phyloP scores from a whole-genome alignment of 2,113 vertebrate genomes.

The Chroicocephalus ridibundus region DNA sequence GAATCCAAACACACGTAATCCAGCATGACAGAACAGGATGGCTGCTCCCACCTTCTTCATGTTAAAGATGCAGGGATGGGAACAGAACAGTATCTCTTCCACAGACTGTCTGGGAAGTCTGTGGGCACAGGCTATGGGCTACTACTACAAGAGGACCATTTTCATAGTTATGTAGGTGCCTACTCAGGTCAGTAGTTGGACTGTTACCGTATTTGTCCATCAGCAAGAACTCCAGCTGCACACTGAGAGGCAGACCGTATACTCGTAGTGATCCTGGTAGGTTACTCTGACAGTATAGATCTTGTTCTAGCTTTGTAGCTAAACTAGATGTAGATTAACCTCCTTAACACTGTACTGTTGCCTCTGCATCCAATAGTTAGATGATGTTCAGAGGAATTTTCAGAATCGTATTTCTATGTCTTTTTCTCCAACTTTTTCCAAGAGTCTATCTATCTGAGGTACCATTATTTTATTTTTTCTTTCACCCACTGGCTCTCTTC shows the following conservation, averaged over 20 bases:
- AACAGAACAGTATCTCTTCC: neutral
- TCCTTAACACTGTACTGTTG: neutral
- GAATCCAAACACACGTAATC: neutral
- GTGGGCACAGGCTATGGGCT: neutral
- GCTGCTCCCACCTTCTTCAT: accelerated
- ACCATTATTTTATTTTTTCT: neutral
- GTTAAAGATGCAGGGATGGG: neutral
- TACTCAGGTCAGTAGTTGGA: neutral
- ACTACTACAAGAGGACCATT: neutral
- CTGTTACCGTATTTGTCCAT: neutral
- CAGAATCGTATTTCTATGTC: neutral
- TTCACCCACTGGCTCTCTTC: neutral
- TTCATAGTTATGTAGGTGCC: neutral
- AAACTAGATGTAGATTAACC: neutral
- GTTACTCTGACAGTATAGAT: neutral
- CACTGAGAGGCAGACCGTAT: neutral
- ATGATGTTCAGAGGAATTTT: neutral
- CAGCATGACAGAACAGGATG: neutral
- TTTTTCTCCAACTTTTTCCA: neutral
- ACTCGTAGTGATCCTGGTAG: neutral
- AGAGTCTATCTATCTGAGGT: neutral
- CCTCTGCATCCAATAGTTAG: neutral
- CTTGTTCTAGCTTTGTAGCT: neutral
- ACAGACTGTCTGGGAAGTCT: neutral
- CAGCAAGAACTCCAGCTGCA: neutral